Base-by-base conservation (phyloP, 2,797 vertebrate genomes). In the Yasuhikotakia modesta region DNA sequence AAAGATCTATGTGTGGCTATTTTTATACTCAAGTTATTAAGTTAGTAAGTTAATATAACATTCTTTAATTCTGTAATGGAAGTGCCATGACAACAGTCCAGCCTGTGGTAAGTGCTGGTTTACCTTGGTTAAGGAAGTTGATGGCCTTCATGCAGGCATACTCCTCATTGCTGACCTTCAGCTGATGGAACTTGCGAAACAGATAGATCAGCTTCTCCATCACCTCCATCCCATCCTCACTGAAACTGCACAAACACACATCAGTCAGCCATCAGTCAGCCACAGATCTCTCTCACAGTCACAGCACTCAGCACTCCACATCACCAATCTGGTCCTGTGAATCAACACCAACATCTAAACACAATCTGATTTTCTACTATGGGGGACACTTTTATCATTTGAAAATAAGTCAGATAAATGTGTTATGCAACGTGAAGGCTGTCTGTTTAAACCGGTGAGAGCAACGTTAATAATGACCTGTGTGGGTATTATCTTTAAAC, bases 71-170 rank as follows among this genome's bases (percentile, higher is more conserved):
- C 16, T 67, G 21, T 52, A 43, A 17, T 27, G 14, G n/a, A 14
- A 7, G 11, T 30, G 0, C 14, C 2, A 14, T 45, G 1, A 16
- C 53, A 55, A 13, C 39, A 39, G 17, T 0, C 46, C 13, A 50
- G 16, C 10, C 17, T 58, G 30, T 27, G 16, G 21, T 12, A 1
- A 63, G 0, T 1, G 58, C 63, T 17, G 11, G 3, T 14, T 93
- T 91, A 99, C 98, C 98, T 95, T 99, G 98, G 86, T 99, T 99
- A 17, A 99, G 95, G 91, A 99, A 99, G 93, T 98, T 99, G 90
- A 99, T 99, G 88, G 96, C 95, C 92, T 99, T 99, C 97, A 99
- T 99, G 70, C 97, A 99, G 0, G 96, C 97, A 0, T 99, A 99
- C 82, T 99, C 98, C 90, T 99, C 98, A 0, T 97, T 98, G 92